These are phyloP conservation scores for Synergus gifuensis DNA, from an alignment of 2,888 invertebrate genomes.

Conservation along the genomic window DNA sequence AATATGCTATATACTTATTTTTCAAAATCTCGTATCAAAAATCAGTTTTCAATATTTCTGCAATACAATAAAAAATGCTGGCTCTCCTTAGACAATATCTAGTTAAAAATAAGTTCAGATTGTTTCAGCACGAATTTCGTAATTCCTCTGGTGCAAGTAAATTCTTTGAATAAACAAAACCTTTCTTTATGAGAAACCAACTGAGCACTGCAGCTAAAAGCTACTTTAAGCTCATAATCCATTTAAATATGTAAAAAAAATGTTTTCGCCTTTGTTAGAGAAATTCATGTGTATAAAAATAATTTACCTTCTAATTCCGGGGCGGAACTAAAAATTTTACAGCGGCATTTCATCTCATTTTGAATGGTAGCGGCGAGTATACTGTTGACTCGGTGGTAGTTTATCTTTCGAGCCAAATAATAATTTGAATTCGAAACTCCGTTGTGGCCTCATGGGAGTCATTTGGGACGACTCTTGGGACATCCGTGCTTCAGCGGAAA, in stretches of 20 bases:
- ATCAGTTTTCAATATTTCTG: too few species aligned
- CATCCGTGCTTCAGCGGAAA: neutral
- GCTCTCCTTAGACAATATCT: too few species aligned
- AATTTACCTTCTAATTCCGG: neutral
- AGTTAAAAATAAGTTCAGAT: too few species aligned
- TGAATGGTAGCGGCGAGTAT: neutral
- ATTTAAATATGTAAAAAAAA: neutral
- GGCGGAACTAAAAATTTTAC: neutral
- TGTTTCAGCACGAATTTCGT: neutral
- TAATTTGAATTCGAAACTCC: slow-evolving; percentile 49
- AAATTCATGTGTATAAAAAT: neutral
- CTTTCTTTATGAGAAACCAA: neutral
- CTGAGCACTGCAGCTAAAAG: neutral
- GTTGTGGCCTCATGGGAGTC: slow-evolving; percentile 37
- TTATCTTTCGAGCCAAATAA: slow-evolving; percentile 48
- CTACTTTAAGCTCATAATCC: neutral
- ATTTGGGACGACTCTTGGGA: neutral
- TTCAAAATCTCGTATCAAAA: too few species aligned
- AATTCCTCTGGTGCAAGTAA: neutral
- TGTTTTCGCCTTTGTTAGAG: neutral
- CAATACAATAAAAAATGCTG: too few species aligned
- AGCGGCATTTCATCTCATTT: neutral
- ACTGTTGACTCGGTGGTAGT: neutral
- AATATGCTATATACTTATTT: too few species aligned
- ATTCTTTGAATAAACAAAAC: neutral